Evolutionary conservation across 2,797 vertebrate species (phyloP).

Genomic region (Notolepis coatsorum): DNA sequence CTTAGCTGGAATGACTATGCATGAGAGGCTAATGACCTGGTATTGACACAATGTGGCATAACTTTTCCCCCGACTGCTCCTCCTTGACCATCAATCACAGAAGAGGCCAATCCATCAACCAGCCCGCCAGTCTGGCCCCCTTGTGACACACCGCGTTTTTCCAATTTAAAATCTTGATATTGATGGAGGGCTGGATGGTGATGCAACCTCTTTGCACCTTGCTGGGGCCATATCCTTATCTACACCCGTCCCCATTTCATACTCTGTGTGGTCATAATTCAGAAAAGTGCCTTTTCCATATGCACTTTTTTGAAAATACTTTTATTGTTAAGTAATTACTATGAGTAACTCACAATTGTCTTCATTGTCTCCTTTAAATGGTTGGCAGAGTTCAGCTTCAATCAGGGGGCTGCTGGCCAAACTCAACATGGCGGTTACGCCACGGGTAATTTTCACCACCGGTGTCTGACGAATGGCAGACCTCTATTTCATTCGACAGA

Average conservation of each 20-base stretch:
- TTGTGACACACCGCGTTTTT: constrained; percentile 71
- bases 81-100: constrained; percentile 73
- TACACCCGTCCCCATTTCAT: constrained; percentile 24
- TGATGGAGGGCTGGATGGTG: constrained; percentile 69
- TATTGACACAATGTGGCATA: constrained; percentile 67
- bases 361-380: constrained; percentile 7
- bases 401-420: background rate
- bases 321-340: background rate
- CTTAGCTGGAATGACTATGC: constrained; percentile 34
- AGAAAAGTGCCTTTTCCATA: constrained; percentile 34
- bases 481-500: constrained; percentile 25
- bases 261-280: constrained; percentile 40
- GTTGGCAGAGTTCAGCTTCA: background rate
- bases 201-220: constrained; percentile 53
- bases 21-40: constrained; percentile 52
- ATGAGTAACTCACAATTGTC: background rate
- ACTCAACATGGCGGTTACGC: background rate
- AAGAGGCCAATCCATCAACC: constrained; percentile 73
- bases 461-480: background rate
- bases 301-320: constrained; percentile 6
- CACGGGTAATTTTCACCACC: background rate
- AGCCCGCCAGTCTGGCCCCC: constrained; percentile 52
- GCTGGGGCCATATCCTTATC: constrained; percentile 44
- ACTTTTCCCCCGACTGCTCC: constrained; percentile 59
- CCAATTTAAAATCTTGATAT: constrained; percentile 80